Evolutionary conservation across 2,113 vertebrate genomes (phyloP).

Genomic region (Trichechus manatus): DNA sequence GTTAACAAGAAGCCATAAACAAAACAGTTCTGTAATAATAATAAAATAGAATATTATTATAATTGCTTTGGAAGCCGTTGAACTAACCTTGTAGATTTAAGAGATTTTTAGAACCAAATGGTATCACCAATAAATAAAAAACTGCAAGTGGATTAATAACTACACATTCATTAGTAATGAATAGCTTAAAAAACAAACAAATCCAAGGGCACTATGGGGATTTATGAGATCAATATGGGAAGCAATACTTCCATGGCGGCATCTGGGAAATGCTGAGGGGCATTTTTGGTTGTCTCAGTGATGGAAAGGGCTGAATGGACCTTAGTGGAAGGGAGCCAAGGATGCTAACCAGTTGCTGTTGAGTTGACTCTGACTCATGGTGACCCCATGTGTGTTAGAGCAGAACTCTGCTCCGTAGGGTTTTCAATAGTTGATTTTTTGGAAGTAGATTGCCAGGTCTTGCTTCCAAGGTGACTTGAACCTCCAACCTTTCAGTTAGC

Average conservation of each 20-base stretch:
- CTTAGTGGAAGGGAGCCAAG: background rate
- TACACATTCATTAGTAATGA: background rate
- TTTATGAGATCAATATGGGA: conserved; percentile 10
- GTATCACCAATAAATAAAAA: conserved; percentile 45
- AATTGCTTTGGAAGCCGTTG: conserved; percentile 19
- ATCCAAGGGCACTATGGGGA: background rate
- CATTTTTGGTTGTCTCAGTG: background rate
- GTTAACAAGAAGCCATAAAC: background rate
- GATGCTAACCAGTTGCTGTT: background rate
- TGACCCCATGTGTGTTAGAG: background rate
- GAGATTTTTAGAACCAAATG: background rate
- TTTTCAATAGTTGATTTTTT: background rate
- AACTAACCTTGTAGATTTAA: conserved; percentile 5
- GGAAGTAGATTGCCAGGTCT: background rate
- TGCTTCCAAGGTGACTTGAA: background rate
- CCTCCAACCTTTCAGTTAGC: background rate
- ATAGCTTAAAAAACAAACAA: conserved; percentile 2
- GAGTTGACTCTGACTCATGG: no score
- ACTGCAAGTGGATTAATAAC: background rate
- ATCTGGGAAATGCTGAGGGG: background rate
- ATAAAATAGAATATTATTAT: background rate
- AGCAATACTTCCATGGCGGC: background rate
- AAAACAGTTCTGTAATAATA: conserved; percentile 22
- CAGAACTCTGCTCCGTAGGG: background rate
- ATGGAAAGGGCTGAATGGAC: background rate